A percentile compares a stretch with the other conserved stretches of the same genome.
Evolutionary conservation across 1,140 invertebrate species (phyloP).

Genomic region (Palaemon carinicauda): DNA sequence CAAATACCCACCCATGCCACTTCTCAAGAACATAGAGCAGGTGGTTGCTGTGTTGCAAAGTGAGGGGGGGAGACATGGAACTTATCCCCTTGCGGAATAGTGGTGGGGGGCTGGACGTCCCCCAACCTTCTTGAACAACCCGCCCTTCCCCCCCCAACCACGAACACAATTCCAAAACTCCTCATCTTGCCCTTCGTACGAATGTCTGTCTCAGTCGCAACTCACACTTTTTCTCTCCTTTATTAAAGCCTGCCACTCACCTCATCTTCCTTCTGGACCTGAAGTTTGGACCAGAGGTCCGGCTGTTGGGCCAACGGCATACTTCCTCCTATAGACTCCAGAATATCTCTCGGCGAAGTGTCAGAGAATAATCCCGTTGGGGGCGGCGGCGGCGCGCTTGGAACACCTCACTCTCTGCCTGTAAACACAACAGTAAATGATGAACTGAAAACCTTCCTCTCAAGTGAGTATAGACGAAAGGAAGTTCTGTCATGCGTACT

Average conservation of each 20-base stretch:
- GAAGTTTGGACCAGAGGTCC: slow-evolving; percentile 46
- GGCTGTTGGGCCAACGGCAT: slow-evolving; percentile 52
- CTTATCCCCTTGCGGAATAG: too few species aligned
- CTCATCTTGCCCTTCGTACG: too few species aligned
- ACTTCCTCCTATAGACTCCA: slow-evolving; percentile 42
- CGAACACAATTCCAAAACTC: too few species aligned
- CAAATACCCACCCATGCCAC: too few species aligned
- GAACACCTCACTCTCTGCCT: slow-evolving; percentile 22
- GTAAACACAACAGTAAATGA: slow-evolving; percentile 36
- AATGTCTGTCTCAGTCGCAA: not conserved
- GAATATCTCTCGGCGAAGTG: slow-evolving; percentile 15
- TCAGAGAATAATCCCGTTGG: not conserved
- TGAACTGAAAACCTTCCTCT: not conserved
- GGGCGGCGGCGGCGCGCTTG: not conserved
- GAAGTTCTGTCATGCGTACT: too few species aligned
- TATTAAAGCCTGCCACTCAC: not conserved
- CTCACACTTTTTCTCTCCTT: not conserved
- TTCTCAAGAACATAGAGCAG: too few species aligned
- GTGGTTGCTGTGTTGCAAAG: too few species aligned
- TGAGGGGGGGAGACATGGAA: too few species aligned
- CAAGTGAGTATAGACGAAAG: not conserved
- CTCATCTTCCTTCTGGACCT: slow-evolving; percentile 51
- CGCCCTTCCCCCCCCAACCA: not conserved
- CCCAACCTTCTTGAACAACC: too few species aligned
- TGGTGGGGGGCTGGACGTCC: too few species aligned